Evolutionary conservation across 2,797 vertebrate genomes (phyloP).

Genomic region (Phoebastria nigripes): DNA sequence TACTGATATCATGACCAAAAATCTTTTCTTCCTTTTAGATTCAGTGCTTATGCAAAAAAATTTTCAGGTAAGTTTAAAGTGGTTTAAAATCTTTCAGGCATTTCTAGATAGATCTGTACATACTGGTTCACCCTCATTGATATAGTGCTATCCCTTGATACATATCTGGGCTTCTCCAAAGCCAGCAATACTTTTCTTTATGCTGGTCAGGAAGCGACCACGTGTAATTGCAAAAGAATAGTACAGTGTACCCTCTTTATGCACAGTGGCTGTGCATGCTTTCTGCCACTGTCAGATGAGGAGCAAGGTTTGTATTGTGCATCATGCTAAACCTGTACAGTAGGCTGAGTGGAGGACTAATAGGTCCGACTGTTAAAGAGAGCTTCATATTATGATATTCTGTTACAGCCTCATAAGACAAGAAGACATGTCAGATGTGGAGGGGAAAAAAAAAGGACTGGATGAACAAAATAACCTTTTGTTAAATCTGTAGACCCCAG

Average conservation of each 20-base stretch:
- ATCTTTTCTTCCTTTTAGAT: background rate
- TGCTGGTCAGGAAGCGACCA: background rate
- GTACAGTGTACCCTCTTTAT: background rate
- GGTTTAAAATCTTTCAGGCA: background rate
- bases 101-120: background rate
- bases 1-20: background rate
- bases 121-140: background rate
- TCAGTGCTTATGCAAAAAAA: background rate
- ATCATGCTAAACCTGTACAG: background rate
- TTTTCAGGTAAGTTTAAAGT: background rate
- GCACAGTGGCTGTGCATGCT: background rate
- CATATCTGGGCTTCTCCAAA: background rate
- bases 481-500: background rate
- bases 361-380: background rate
- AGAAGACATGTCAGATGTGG: background rate
- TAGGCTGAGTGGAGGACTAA: background rate
- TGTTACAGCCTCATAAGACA: background rate
- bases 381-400: background rate
- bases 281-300: background rate
- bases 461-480: background rate
- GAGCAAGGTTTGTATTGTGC: background rate
- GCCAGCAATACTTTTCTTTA: background rate
- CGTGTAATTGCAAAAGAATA: background rate
- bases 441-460: background rate
- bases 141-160: background rate